Percentiles rank a stretch among this genome's conserved stretches.
Evolutionary conservation across 2,113 vertebrate genomes (phyloP).

Genomic region (Alligator sinensis): DNA sequence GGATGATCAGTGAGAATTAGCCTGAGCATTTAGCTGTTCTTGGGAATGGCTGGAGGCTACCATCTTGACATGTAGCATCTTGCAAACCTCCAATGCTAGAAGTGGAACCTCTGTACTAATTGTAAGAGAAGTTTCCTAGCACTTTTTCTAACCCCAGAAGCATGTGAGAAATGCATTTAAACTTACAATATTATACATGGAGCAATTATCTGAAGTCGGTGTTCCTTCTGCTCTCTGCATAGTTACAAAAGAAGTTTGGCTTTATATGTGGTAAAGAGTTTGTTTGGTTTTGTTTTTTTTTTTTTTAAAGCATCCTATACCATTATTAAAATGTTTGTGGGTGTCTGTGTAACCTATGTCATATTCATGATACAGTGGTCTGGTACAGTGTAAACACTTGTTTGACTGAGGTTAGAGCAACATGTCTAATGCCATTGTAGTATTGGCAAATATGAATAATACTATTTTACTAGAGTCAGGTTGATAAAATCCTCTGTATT

Average conservation of each 20-base stretch:
- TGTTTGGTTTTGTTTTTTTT: neutral
- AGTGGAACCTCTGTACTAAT: neutral
- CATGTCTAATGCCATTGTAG: neutral
- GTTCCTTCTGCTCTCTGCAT: neutral
- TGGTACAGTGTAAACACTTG: neutral
- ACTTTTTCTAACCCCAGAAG: neutral
- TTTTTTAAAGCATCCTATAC: neutral
- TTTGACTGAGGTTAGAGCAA: neutral
- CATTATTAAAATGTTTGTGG: no score
- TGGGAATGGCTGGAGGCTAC: no score
- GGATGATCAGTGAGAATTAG: no score
- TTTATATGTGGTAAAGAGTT: no score
- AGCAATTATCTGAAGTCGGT: neutral
- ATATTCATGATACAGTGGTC: neutral
- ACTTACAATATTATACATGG: no score
- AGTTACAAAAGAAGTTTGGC: neutral
- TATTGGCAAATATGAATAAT: neutral
- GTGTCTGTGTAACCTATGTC: no score
- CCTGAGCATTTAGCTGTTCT: no score
- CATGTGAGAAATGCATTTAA: neutral
- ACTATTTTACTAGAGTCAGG: neutral
- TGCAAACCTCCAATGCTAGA: neutral
- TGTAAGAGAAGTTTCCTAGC: neutral
- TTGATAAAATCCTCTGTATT: no score
- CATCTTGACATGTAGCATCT: neutral